Evolutionary conservation across 2,888 invertebrate species (phyloP), one percentile per base, ranked within the genome.

Genomic region (Lagria hirta): DNA sequence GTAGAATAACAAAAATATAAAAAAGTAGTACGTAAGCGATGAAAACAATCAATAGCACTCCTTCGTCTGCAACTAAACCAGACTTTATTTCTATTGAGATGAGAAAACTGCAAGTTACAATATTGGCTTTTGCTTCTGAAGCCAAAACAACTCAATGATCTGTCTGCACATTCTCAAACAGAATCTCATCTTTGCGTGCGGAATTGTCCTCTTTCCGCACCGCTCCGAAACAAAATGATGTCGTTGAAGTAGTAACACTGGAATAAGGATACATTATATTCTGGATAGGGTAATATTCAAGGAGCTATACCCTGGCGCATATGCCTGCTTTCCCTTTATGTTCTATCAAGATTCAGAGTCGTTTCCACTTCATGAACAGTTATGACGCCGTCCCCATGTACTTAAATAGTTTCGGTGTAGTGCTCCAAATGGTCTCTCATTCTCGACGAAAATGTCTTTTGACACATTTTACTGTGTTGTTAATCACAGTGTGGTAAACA

Each of bases 401-500:
- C 46, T 46, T 36, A 41, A 36, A 30, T 32, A 41, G 46, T 46
- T 36, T 30, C 42, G 30, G 36, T 33, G 34, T 38, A 38, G 33
- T 38, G 28, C 33, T 33, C 20, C 27, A 33, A 28, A 44, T 44
- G 45, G 38, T 27, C 37, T 32, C 35, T 42, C 42, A n/a, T n/a
- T 37, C 47, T 33, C 27, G 46, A 42, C 47, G 21, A 47, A 47
- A n/a, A 47, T 48, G 49, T 49, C 51, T 48, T 49, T 55, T 42
- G 52, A 43, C 51, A 52, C 52, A 55, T 55, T 52, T 48, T 55
- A 55, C 52, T 55, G 54, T 52, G 49, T n/a, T n/a, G n/a, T n/a
- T n/a, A n/a, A n/a, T n/a, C n/a, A n/a, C n/a, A n/a, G n/a, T n/a
- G n/a, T n/a, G n/a, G n/a, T n/a, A n/a, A n/a, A n/a, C n/a, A n/a